A percentile compares a stretch with the other conserved stretches of the same genome.
Conservation (phyloP, 2,797 vertebrate species). For the Benthosema pterotum region DNA sequence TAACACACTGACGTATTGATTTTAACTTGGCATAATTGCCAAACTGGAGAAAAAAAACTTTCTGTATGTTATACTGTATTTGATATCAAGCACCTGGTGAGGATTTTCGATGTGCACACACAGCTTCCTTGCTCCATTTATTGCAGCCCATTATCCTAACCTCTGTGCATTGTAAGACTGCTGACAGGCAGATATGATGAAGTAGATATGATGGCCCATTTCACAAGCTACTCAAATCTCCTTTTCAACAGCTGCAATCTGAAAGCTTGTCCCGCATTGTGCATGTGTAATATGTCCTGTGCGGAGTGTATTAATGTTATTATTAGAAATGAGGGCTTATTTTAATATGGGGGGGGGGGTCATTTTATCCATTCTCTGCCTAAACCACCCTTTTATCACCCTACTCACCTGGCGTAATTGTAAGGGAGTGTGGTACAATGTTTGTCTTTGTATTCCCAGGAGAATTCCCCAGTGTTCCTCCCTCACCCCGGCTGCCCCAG, state of each 20-base stretch:
- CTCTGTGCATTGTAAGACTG: constrained; percentile 45
- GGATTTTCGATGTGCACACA: constrained; percentile 40
- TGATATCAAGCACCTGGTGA: constrained; percentile 44
- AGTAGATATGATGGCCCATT: constrained; percentile 49
- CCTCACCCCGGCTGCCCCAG: constrained; percentile 25
- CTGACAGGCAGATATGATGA: constrained; percentile 49
- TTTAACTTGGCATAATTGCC: no score
- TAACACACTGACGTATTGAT: no score
- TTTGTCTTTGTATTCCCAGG: constrained; percentile 71
- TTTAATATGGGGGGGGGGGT: constrained; percentile 61
- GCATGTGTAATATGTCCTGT: constrained; percentile 24
- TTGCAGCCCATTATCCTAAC: constrained; percentile 42
- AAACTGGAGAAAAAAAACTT: no score
- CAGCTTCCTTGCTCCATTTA: constrained; percentile 26
- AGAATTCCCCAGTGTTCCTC: constrained; percentile 66
- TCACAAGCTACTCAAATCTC: constrained; percentile 53
- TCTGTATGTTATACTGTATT: no score
- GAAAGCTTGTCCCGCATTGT: constrained; percentile 49
- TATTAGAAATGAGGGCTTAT: constrained; percentile 69
- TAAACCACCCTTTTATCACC: constrained; percentile 38
- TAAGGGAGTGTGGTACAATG: constrained; percentile 67
- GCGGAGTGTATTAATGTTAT: constrained; percentile 60
- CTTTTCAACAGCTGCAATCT: constrained; percentile 58
- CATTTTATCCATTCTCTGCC: constrained; percentile 58
- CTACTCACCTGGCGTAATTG: constrained; percentile 69